Conservation (phyloP, 2,888 invertebrate species). For the Cheilosia vulpina region DNA sequence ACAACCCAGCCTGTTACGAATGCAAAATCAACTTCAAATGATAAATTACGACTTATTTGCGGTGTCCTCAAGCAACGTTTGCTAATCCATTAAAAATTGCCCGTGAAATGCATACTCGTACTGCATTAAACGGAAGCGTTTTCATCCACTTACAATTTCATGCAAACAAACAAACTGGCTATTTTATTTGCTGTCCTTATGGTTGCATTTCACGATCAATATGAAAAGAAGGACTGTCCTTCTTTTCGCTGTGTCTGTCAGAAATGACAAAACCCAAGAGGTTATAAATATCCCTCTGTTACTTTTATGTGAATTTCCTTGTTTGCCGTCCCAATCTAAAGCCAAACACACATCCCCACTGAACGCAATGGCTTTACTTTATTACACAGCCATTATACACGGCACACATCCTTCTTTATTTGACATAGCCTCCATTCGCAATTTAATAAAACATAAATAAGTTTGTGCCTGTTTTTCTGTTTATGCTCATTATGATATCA, state of each 20-base stretch:
- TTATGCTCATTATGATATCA: constrained; percentile 56
- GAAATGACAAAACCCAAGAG: not conserved
- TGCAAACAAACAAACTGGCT: not conserved
- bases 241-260: not conserved
- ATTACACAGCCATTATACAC: constrained; percentile 33
- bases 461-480: constrained; percentile 18
- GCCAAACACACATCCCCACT: constrained; percentile 1
- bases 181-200: too few relatives aligned
- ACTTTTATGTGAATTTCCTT: constrained; percentile 29
- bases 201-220: too few relatives aligned
- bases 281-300: constrained; percentile 2
- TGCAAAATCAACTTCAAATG: too few relatives aligned
- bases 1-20: too few relatives aligned
- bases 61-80: not conserved
- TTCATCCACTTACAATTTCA: not conserved
- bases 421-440: constrained; percentile 6
- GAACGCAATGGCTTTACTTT: constrained; percentile 16
- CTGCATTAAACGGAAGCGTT: not conserved
- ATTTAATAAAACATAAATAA: constrained; percentile 18
- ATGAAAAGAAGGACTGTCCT: not conserved
- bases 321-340: constrained; percentile 12
- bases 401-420: constrained; percentile 12
- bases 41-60: not conserved
- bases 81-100: not conserved
- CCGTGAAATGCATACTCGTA: not conserved